These are phyloP conservation scores for Zygogramma bicolorata DNA, from an alignment of 2,888 invertebrate species.

Conservation along the genomic window DNA sequence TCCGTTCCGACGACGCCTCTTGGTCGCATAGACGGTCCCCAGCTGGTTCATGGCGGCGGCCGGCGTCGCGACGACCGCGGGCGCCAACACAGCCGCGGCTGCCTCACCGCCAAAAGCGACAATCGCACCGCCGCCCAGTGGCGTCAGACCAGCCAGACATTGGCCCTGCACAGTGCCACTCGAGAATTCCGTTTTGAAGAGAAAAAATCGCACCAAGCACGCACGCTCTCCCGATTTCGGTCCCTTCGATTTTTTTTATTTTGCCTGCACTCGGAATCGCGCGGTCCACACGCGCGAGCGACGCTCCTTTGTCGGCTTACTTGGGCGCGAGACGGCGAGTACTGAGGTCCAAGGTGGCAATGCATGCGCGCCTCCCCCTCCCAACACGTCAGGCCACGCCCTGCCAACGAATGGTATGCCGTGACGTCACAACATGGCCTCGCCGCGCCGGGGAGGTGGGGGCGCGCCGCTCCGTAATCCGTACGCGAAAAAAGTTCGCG, in stretches of 20 bases:
- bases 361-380: conserved; percentile 36
- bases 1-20: conserved; percentile 93
- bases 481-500: conserved; percentile 44
- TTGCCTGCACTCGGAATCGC: too few species aligned
- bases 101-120: conserved; percentile 61
- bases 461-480: conserved; percentile 44
- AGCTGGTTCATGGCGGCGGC: conserved; percentile 82
- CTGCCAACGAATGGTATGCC: conserved; percentile 52
- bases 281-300: neutral
- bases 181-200: conserved; percentile 63
- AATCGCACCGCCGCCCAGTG: conserved; percentile 53
- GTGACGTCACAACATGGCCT: conserved; percentile 65
- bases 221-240: too few species aligned
- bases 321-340: conserved; percentile 52
- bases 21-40: conserved; percentile 97
- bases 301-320: neutral
- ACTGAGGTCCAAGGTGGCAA: conserved; percentile 45
- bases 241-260: too few species aligned
- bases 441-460: conserved; percentile 24
- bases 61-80: conserved; percentile 52
- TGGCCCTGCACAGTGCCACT: conserved; percentile 60
- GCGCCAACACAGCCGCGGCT: conserved; percentile 57
- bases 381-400: conserved; percentile 49
- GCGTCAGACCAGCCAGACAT: conserved; percentile 61
- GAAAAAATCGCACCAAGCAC: neutral